These are phyloP conservation scores for Ciconia nigra DNA, from an alignment of 2,797 vertebrate species.

Conservation along the genomic window DNA sequence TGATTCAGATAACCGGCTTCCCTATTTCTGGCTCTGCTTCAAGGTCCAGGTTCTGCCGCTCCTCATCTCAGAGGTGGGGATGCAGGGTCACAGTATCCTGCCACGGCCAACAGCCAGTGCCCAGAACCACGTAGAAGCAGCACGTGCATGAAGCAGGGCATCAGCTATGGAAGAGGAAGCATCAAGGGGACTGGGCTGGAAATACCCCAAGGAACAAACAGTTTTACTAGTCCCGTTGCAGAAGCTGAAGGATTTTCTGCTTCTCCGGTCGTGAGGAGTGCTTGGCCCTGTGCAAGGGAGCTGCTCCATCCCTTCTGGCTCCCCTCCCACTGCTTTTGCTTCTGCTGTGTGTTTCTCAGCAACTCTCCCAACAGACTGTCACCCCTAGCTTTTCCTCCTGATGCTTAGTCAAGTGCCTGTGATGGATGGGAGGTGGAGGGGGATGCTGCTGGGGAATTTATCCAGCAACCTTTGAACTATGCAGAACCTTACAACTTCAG, in stretches of 20 bases:
- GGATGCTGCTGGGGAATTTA: background rate
- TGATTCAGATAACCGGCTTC: background rate
- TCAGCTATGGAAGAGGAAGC: background rate
- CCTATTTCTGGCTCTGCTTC: slow-evolving; percentile 18
- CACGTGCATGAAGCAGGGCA: accelerated
- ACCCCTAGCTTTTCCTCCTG: background rate
- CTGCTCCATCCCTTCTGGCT: background rate
- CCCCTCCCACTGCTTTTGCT: background rate
- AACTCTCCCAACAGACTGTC: background rate
- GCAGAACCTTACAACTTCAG: background rate
- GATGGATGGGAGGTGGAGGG: background rate
- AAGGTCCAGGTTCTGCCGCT: background rate
- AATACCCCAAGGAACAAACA: background rate
- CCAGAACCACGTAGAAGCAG: accelerated
- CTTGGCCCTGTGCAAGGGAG: accelerated
- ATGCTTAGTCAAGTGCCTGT: background rate
- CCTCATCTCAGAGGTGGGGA: accelerated
- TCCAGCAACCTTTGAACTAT: background rate
- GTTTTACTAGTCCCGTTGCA: background rate
- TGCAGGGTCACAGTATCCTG: background rate
- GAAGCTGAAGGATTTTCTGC: background rate
- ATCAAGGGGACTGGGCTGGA: background rate
- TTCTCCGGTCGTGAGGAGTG: background rate
- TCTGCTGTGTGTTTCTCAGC: background rate
- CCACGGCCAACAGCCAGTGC: background rate